phyloP scores from a whole-genome alignment of 2,888 invertebrate species.

The Diaphora mendica region DNA sequence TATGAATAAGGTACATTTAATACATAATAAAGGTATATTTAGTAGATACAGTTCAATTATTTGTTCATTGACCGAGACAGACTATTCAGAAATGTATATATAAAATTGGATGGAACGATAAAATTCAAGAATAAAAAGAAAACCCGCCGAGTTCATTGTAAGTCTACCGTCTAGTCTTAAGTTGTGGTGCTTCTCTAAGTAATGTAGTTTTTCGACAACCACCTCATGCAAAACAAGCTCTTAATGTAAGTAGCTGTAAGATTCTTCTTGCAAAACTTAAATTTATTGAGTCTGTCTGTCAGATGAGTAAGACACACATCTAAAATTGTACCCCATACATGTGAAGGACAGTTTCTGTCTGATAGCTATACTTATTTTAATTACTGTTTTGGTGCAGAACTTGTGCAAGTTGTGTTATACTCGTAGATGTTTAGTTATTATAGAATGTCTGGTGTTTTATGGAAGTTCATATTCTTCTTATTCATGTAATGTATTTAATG shows the following conservation, averaged over 20 bases:
- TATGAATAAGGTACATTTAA: neutral
- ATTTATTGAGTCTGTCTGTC: neutral
- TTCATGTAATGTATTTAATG: neutral
- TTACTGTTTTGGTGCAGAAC: neutral
- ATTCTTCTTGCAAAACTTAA: neutral
- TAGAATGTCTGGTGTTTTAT: neutral
- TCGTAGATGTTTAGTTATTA: neutral
- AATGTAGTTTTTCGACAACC: neutral
- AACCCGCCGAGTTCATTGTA: neutral
- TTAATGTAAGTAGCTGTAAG: neutral
- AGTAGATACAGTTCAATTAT: neutral
- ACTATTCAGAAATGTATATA: neutral
- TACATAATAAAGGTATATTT: neutral
- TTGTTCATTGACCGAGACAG: neutral
- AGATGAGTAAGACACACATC: neutral
- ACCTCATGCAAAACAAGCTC: neutral
- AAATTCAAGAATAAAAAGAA: neutral
- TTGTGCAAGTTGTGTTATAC: neutral
- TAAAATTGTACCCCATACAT: neutral
- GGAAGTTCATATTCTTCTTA: no score
- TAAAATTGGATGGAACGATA: neutral
- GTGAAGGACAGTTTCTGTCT: neutral
- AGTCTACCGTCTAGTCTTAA: neutral
- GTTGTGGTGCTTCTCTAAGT: slow-evolving; percentile 1
- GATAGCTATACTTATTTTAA: neutral